Base-by-base conservation (phyloP, 2,797 vertebrate species). In the Chiloscyllium punctatum region DNA sequence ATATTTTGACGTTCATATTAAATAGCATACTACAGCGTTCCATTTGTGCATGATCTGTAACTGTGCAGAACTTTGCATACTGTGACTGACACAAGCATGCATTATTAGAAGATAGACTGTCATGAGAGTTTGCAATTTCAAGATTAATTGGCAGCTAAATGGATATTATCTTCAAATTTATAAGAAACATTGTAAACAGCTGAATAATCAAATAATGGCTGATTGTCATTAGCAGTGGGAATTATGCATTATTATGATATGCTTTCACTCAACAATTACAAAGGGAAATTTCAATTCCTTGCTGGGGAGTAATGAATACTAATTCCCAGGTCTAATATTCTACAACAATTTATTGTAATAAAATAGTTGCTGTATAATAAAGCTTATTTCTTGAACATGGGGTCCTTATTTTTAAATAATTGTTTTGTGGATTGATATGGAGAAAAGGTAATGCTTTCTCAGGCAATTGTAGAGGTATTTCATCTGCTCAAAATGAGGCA, bases 81-180 rank as follows among this genome's bases (percentile, higher is more conserved):
- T n/a, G 71, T 95, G 94, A 95, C 94, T 95, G 94, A 77, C 94
- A 95, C 94, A 77, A 77, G 48, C 27, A 25, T 51, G 69, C 94
- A 94, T 94, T 27, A 74, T 94, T 94, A 21, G 95, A 33, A 18
- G 48, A 57, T 95, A n/a, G 71, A 95, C 48, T 95, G 94, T 95
- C 94, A 95, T 74, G 94, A 95, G 94, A 95, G 68, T 95, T 95
- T 95, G 71, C 72, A 51, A 48, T 72, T 53, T 95, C 94, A 74
- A 77, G 94, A 95, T 74, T 95, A 95, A 95, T 95, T 95, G 94
- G 94, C 94, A 95, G 94, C 94, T 74, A 95, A 95, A 95, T 95
- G 94, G 94, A 95, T 95, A 95, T 95, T 95, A 95, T 95, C 94
- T 95, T 95, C 71, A 95, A 95, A 95, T 95, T 95, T 95, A 95